Conservation (phyloP, 1,140 invertebrate species). For the Thaumetopoea pityocampa region DNA sequence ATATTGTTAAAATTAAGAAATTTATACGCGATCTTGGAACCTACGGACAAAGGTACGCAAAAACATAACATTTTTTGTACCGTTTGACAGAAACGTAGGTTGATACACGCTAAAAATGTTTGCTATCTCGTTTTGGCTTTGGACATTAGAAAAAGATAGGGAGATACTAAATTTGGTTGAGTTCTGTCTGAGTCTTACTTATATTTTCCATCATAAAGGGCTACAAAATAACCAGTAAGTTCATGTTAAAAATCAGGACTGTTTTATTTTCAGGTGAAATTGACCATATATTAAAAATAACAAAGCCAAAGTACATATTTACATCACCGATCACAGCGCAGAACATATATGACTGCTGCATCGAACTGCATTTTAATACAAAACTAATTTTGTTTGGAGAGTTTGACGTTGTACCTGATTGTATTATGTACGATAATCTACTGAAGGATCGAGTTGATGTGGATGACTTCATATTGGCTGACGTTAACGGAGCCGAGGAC, state of each 20-base stretch:
- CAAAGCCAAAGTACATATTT: constrained; percentile 82
- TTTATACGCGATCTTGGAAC: no score
- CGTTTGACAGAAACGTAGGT: no score
- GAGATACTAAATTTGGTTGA: no score
- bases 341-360: constrained; percentile 53
- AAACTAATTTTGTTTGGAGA: constrained; percentile 60
- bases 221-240: background rate
- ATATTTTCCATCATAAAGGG: no score
- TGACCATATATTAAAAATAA: constrained; percentile 78
- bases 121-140: no score
- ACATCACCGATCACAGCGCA: constrained; percentile 77
- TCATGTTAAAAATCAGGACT: background rate
- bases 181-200: no score
- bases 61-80: no score
- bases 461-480: constrained; percentile 44
- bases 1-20: no score
- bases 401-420: constrained; percentile 48
- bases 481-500: constrained; percentile 58
- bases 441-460: constrained; percentile 42
- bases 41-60: no score
- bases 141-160: no score
- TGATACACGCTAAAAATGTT: no score
- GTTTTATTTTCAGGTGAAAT: constrained; percentile 77
- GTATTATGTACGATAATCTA: constrained; percentile 52
- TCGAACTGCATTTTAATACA: constrained; percentile 36